Evolutionary conservation across 2,797 vertebrate genomes (phyloP).

Genomic region (Ataeniobius toweri): DNA sequence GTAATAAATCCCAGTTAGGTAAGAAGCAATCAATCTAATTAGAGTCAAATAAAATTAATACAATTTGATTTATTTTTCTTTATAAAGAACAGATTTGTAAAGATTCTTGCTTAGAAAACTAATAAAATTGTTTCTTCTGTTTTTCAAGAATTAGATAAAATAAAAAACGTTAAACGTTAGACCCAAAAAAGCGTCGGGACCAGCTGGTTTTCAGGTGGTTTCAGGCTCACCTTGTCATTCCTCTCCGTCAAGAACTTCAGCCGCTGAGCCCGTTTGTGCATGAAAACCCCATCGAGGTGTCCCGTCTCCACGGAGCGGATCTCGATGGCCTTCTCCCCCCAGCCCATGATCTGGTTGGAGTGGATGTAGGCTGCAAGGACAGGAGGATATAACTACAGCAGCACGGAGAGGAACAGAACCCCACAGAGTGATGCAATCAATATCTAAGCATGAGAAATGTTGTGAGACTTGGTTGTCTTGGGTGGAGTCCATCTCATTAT

Average conservation of each 20-base stretch:
- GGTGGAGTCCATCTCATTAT: too few species aligned
- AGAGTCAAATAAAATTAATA: too few species aligned
- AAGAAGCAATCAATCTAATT: too few species aligned
- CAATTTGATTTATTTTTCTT: too few species aligned
- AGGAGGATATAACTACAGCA: slow-evolving; percentile 28
- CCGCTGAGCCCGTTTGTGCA: slow-evolving; percentile 99
- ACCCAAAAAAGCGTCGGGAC: neutral
- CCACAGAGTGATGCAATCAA: slow-evolving; percentile 8
- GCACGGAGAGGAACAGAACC: slow-evolving; percentile 59
- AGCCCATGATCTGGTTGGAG: slow-evolving; percentile 99
- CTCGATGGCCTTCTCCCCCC: slow-evolving; percentile 99
- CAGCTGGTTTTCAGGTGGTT: neutral
- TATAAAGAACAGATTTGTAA: too few species aligned
- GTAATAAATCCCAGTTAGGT: too few species aligned
- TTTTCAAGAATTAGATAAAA: too few species aligned
- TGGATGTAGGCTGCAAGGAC: slow-evolving; percentile 96
- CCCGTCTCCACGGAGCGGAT: slow-evolving; percentile 99
- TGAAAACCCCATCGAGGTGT: slow-evolving; percentile 99
- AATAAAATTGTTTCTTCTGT: too few species aligned
- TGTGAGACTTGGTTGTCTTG: too few species aligned
- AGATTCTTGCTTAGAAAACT: too few species aligned
- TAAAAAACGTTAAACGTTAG: too few species aligned
- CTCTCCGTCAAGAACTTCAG: slow-evolving; percentile 99
- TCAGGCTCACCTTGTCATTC: slow-evolving; percentile 92
- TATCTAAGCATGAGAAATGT: neutral